phyloP scores from a whole-genome alignment of 2,797 vertebrate species.

The Rhinichthys osculus region DNA sequence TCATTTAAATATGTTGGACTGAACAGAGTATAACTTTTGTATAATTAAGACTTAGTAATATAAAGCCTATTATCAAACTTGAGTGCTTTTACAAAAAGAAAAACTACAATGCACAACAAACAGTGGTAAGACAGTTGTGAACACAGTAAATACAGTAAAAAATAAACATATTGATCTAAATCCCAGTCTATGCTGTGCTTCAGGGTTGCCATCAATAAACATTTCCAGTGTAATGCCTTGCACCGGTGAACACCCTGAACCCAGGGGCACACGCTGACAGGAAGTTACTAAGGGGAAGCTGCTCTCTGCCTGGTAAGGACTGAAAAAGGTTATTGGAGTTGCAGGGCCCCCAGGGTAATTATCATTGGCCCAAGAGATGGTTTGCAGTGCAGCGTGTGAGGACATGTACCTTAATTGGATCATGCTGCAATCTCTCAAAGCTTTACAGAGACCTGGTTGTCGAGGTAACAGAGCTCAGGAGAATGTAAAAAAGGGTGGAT shows the following conservation, averaged over 20 bases:
- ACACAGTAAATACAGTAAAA: conserved; percentile 7
- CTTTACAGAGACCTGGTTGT: conserved; percentile 55
- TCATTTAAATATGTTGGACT: neutral
- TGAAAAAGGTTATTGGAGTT: conserved; percentile 54
- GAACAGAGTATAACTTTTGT: neutral
- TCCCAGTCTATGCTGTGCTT: conserved; percentile 34
- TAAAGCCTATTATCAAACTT: neutral
- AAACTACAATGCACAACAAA: neutral
- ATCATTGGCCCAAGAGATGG: conserved; percentile 59
- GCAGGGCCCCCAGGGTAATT: conserved; percentile 57
- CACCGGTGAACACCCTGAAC: conserved; percentile 29
- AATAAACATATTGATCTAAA: conserved; percentile 30
- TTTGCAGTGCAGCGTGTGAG: conserved; percentile 58
- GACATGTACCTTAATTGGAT: conserved; percentile 67
- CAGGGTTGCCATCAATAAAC: conserved; percentile 51
- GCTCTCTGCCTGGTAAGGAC: conserved; percentile 43
- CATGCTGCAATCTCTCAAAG: conserved; percentile 58
- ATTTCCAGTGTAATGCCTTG: conserved; percentile 44
- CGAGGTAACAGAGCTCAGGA: conserved; percentile 56
- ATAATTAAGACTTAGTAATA: neutral
- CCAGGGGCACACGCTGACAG: conserved; percentile 45
- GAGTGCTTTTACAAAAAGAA: neutral
- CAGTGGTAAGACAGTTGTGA: neutral
- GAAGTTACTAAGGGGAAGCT: conserved; percentile 52
- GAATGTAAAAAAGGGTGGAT: conserved; percentile 51